Percentiles rank a stretch among this genome's conserved stretches.
These are phyloP conservation scores for Drosophila nr. fundita DNA, from an alignment of 2,888 invertebrate genomes.

Conservation along the genomic window DNA sequence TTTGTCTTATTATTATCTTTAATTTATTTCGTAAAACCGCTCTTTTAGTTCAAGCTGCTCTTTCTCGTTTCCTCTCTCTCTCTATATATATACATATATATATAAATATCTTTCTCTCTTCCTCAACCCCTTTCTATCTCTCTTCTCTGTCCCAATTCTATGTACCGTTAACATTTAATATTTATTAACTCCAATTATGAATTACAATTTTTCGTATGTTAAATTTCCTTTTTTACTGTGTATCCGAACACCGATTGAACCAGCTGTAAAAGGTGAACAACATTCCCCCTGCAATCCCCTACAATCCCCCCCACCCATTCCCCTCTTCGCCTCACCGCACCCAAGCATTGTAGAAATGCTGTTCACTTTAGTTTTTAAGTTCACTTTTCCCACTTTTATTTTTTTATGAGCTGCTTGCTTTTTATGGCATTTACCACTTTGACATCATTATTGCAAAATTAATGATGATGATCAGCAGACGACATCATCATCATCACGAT, in stretches of 20 bases:
- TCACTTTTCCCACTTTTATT: constrained; percentile 44
- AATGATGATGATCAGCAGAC: constrained; percentile 11
- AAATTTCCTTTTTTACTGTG: not conserved
- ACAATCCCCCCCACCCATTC: constrained; percentile 1
- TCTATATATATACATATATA: not conserved
- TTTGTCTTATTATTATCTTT: not conserved
- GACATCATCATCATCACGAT: constrained; percentile 27
- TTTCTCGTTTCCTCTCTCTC: not conserved
- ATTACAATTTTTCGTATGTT: not conserved
- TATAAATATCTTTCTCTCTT: not conserved
- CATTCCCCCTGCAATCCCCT: constrained; percentile 40
- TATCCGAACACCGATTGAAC: constrained; percentile 15
- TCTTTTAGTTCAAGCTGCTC: not conserved
- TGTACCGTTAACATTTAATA: not conserved
- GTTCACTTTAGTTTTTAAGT: constrained; percentile 24
- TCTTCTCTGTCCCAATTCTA: not conserved
- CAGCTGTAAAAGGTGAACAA: constrained; percentile 72
- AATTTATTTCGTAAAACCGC: not conserved
- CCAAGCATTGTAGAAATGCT: constrained; percentile 3
- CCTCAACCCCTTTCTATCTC: not conserved
- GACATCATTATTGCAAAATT: constrained; percentile 62
- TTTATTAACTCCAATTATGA: not conserved
- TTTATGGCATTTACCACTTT: constrained; percentile 72
- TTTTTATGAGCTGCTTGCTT: constrained; percentile 14
- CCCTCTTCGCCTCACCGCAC: not conserved